Conservation (phyloP, 2,888 invertebrate genomes). For the Andrena fulva region DNA sequence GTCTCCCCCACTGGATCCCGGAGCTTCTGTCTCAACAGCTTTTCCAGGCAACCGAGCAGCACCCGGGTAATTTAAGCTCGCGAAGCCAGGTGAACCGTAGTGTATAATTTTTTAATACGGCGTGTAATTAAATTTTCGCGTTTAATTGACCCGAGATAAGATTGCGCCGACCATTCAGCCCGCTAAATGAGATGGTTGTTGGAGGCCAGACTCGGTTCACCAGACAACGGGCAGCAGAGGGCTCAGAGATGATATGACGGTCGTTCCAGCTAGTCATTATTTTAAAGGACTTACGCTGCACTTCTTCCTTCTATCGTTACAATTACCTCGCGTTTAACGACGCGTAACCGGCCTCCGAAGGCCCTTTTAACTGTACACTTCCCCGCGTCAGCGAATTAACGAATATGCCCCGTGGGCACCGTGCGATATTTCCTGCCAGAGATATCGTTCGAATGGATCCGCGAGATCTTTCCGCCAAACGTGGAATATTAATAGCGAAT, state of each 20-base stretch:
- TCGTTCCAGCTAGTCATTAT: constrained; percentile 56
- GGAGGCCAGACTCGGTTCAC: not conserved
- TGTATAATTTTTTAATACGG: not conserved
- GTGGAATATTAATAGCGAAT: too few species aligned
- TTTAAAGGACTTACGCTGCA: constrained; percentile 44
- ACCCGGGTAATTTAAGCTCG: not conserved
- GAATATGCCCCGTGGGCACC: not conserved
- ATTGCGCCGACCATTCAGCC: not conserved
- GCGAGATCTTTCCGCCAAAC: not conserved
- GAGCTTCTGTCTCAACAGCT: too few species aligned
- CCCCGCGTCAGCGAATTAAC: constrained; percentile 5
- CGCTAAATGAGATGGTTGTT: not conserved
- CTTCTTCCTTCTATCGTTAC: constrained; percentile 42
- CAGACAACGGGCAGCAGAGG: constrained; percentile 3
- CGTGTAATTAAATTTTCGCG: not conserved
- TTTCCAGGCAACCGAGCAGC: not conserved
- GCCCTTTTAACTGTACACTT: not conserved
- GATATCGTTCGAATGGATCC: not conserved
- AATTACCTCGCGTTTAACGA: constrained; percentile 51
- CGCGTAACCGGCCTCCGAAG: constrained; percentile 31
- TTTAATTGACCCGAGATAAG: constrained; percentile 15
- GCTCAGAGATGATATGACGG: constrained; percentile 43
- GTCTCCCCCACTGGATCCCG: too few species aligned
- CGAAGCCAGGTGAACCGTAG: not conserved
- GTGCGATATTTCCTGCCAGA: not conserved